phyloP scores from a whole-genome alignment of 2,113 vertebrate genomes.

The Lepus europaeus region DNA sequence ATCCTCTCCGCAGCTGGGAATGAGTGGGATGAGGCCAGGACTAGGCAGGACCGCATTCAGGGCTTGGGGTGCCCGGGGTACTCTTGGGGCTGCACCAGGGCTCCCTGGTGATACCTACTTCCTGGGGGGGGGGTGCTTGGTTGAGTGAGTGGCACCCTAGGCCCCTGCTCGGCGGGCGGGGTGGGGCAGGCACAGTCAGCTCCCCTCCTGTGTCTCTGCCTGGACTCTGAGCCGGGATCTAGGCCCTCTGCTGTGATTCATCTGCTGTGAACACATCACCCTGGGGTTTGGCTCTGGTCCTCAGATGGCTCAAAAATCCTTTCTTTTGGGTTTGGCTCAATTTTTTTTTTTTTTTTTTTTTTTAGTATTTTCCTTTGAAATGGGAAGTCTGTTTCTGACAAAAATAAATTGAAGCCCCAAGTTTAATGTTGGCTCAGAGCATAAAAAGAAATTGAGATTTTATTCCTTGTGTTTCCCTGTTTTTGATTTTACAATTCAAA shows the following conservation, averaged over 20 bases:
- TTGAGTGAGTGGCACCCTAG: background rate
- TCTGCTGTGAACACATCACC: background rate
- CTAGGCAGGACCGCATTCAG: background rate
- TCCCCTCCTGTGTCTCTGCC: background rate
- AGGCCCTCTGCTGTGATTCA: constrained; percentile 2
- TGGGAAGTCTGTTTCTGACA: constrained; percentile 18
- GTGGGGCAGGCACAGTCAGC: background rate
- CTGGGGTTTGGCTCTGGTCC: constrained; percentile 29
- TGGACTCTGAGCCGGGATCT: background rate
- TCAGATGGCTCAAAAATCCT: background rate
- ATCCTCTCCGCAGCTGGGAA: constrained; percentile 2
- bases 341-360: constrained; percentile 15
- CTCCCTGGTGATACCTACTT: background rate
- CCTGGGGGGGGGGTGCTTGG: background rate
- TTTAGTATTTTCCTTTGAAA: constrained; percentile 58
- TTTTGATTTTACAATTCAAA: background rate
- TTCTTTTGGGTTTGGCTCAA: constrained; percentile 13
- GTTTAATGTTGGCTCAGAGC: background rate
- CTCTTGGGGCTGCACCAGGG: background rate
- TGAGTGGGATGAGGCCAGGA: background rate
- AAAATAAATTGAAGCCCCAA: background rate
- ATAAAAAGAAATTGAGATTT: constrained; percentile 42
- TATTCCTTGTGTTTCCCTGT: background rate
- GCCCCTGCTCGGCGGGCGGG: background rate
- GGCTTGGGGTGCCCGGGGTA: background rate